Base-by-base conservation (phyloP, 1,140 invertebrate species). In the Nixonia krombeini region DNA sequence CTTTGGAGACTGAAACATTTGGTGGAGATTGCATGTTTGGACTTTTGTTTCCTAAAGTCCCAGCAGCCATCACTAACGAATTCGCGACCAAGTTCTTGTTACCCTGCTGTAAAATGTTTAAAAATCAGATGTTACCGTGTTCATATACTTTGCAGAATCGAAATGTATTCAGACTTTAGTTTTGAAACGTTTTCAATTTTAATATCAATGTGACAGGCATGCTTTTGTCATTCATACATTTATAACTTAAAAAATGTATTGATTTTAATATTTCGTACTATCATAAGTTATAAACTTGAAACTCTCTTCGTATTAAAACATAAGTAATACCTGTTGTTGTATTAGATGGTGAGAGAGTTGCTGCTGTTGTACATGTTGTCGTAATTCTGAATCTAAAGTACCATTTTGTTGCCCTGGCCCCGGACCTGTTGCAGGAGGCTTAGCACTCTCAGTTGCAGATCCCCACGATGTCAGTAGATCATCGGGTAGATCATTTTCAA, bases 401-500 rank as follows among this genome's bases (percentile, higher is more conserved):
- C 91, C 90, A 80, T 92, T 92, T 72, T 91, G 87, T 83, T 91
- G 87, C 72, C 92, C 92, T 49, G 91, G 91, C 1, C 92, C 92
- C 8, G 92, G 92, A 38, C 92, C 91, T 71, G 92, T 90, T 16
- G 89, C 92, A 1, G 89, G 91, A 45, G 92, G 91, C 77, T 93
- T 93, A 31, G 74, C 83, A 77, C 73, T 88, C 79, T 75, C 87
- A 64, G 72, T 89, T 82, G 73, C 87, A 25, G 87, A 82, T 55
- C 89, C 89, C 92, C 92, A 94, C 63, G 89, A 89, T 9, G 88
- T 88, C 75, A 96, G 92, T 44, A 97, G 86, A 85, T 97, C 96
- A 87, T 97, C 95, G 25, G 95, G 95, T 57, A 97, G 89, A 84
- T 96, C 93, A 86, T 95, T 94, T 86, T 96, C 94, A 82, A 96